Conservation (phyloP, 2,888 invertebrate genomes). For the Apotomis betuletana region DNA sequence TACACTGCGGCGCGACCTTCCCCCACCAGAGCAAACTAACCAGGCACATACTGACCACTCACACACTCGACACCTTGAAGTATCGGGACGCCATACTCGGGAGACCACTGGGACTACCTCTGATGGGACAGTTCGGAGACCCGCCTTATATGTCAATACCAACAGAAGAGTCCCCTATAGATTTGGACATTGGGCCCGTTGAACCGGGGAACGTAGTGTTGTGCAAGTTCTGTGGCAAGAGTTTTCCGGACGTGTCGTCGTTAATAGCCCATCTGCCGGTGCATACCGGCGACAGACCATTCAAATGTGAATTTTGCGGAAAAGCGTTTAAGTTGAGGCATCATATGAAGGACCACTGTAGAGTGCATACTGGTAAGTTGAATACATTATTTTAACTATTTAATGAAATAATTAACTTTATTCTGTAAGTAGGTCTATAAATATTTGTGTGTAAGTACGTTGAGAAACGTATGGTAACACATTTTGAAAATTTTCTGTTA, state of each 20-base stretch:
- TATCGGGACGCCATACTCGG: slow-evolving; percentile 88
- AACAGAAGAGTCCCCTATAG: slow-evolving; percentile 85
- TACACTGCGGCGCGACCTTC: slow-evolving; percentile 95
- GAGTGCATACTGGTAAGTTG: slow-evolving; percentile 92
- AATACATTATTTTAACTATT: neutral
- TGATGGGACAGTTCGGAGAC: slow-evolving; percentile 78
- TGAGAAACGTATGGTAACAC: neutral
- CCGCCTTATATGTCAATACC: slow-evolving; percentile 77
- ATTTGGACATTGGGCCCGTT: slow-evolving; percentile 81
- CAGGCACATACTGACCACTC: slow-evolving; percentile 94
- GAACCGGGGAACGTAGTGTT: slow-evolving; percentile 91
- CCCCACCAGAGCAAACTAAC: slow-evolving; percentile 96
- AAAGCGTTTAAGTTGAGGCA: slow-evolving; percentile 96
- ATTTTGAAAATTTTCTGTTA: neutral
- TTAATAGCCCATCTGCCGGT: slow-evolving; percentile 94
- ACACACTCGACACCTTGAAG: slow-evolving; percentile 94
- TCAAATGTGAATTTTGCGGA: slow-evolving; percentile 97
- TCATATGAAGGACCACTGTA: slow-evolving; percentile 97
- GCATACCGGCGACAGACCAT: slow-evolving; percentile 95
- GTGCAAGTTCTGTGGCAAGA: slow-evolving; percentile 96
- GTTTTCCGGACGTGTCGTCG: slow-evolving; percentile 94
- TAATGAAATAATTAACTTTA: neutral
- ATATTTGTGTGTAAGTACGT: too few species aligned
- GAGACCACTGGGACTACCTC: slow-evolving; percentile 69
- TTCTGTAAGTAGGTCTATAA: too few species aligned